phyloP scores from a whole-genome alignment of 2,113 vertebrate species.

The Choloepus hoffmanni region DNA sequence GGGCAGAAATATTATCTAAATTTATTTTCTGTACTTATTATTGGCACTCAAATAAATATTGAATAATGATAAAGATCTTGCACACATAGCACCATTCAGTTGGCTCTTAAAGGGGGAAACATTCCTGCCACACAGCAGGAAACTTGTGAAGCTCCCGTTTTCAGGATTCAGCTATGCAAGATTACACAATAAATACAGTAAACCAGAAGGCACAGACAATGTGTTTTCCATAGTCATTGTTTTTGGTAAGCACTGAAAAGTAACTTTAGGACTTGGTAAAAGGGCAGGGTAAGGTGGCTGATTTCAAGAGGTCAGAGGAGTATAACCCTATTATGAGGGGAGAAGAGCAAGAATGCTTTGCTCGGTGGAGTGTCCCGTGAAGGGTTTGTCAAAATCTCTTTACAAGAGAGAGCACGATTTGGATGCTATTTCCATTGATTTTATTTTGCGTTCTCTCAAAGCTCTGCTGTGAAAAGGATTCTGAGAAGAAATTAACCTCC shows the following conservation, averaged over 20 bases:
- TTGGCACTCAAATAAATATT: conserved; percentile 30
- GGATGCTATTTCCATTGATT: not conserved
- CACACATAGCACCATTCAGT: not conserved
- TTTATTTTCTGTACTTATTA: not conserved
- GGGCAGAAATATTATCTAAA: not conserved
- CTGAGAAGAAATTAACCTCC: conserved; percentile 54
- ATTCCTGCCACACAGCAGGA: not conserved
- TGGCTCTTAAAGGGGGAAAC: not conserved
- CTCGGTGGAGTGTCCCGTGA: not conserved
- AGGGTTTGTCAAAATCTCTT: conserved; percentile 37
- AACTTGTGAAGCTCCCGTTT: not conserved
- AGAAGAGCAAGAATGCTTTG: not conserved
- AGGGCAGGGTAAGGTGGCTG: not conserved
- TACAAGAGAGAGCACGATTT: conserved; percentile 29
- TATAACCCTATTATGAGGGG: not conserved
- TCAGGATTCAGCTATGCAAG: not conserved
- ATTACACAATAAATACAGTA: not conserved
- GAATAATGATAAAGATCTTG: not conserved
- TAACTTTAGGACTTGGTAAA: not conserved
- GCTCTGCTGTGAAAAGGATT: conserved; percentile 38
- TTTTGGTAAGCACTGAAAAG: not conserved
- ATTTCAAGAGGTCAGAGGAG: not conserved
- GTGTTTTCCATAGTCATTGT: not conserved
- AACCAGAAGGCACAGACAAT: not conserved
- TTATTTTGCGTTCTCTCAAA: conserved; percentile 41